Evolutionary conservation across 2,797 vertebrate species (phyloP), one percentile per base, ranked within the genome.

Genomic region (Trematomus bernacchii): DNA sequence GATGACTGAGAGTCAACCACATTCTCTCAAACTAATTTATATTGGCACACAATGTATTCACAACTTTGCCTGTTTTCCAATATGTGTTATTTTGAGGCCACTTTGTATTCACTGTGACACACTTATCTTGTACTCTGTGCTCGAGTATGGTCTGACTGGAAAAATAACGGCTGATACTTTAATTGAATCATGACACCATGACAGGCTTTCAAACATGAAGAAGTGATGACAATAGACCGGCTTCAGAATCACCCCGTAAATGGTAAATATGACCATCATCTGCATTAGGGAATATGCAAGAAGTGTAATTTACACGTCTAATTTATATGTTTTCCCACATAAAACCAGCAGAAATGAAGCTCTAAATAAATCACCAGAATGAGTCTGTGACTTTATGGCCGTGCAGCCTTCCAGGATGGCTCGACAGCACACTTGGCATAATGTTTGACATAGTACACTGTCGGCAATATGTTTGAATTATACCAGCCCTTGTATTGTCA

Each of bases 381-480:
- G 82, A 85, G 82, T 52, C 53, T 64, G 62, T 73, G 81, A 83
- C 85, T 93, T 92, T 89, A 93, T 62, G 67, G 84, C 60, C 11
- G 18, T 8, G 60, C 66, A 69, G 73, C 71, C 58, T 60, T 85
- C 67, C 66, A 75, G 66, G 85, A 68, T 52, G 55, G 47, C 81
- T 80, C 21, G 42, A 83, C 82, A 79, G 80, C 76, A 58, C 73
- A 71, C 71, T 82, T 83, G 86, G 84, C 86, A 76, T 88, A 85
- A 86, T 87, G 76, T 79, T 82, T 85, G 88, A 91, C 87, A 87
- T 85, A 86, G 84, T 74, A 83, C 19, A 58, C 76, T 62, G 76
- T 69, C 58, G 58, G 83, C 86, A 79, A 79, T 90, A 85, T 87
- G 79, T 90, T 80, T 90, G 88, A 90, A 90, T 91, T 88, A 91